Evolutionary conservation across 2,113 vertebrate genomes (phyloP), one percentile per base, ranked within the genome.

Genomic region (Pachypanchax playfairii): DNA sequence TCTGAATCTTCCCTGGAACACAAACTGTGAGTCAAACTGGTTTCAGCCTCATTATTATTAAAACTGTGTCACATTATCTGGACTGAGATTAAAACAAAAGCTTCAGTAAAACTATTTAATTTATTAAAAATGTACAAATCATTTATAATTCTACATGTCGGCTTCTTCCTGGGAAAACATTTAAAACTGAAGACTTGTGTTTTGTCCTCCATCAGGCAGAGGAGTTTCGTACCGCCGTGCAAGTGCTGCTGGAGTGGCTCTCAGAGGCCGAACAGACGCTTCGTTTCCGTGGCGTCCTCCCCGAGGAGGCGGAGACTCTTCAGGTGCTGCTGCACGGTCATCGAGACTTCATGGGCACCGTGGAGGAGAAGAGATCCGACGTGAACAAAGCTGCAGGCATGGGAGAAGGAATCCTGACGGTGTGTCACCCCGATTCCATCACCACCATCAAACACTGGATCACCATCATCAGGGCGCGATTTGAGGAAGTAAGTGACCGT

Each of bases 361-460:
- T 99, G 54, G 97, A 99, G 87, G 97, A 97, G 80, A 97, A 96
- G 83, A 89, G 94, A 52, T 53, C 59, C 1, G 95, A 97, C 0
- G 94, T 99, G 60, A 98, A 94, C n/a, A 79, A 91, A 1, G 94
- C 96, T 0, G 96, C 96, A 6, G 91, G 89, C 4, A 96, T 98
- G 96, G 97, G 97, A 3, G 97, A 99, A 73, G 90, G 80, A 66
- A 98, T 99, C 84, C 89, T 99, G 63, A 90, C 93, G 0, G 84
- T 93, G 49, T 98, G 97, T 75, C 97, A 99, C 61, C 95, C 96
- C 0, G 97, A 99, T 82, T 98, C 94, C 86, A 94, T 99, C 90
- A 99, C 96, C 74, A 99, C 96, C 41, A 94, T 99, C 88, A 99
- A 99, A 64, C 97, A 99, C 93, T 99, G 97, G 97, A 96, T 98